Evolutionary conservation across 37 sponge, comb jelly and placozoan genomes (phyloP).

Genomic region (Bolinopsis microptera): DNA sequence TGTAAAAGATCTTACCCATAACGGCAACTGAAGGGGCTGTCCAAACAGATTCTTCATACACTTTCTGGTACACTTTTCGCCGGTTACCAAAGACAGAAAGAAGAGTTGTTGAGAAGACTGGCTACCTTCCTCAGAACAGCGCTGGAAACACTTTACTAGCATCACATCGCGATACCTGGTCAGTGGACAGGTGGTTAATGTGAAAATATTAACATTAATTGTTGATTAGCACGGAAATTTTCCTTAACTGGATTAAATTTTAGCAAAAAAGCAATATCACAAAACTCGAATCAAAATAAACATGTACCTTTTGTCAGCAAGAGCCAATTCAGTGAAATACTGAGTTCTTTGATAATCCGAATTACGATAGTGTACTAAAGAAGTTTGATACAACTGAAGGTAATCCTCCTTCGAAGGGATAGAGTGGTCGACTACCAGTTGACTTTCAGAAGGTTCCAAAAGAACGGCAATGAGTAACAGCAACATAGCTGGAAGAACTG

Average conservation of each 20-base stretch:
- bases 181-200: background rate
- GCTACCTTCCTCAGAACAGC: background rate
- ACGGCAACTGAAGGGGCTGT: background rate
- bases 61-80: constrained; percentile 20
- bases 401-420: background rate
- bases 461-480: too few relatives aligned
- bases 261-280: background rate
- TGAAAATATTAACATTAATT: background rate
- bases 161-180: constrained; percentile 35
- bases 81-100: background rate
- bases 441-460: too few relatives aligned
- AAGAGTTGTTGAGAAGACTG: background rate
- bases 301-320: constrained; percentile 34
- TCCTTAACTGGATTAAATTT: background rate
- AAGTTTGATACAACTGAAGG: background rate
- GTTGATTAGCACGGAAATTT: too few relatives aligned
- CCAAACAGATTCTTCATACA: constrained; percentile 21
- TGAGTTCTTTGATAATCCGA: background rate
- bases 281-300: background rate
- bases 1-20: constrained; percentile 6
- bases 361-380: background rate
- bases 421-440: background rate
- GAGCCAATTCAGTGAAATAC: background rate
- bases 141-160: constrained; percentile 5
- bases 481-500: too few relatives aligned